Conservation (phyloP, 2,888 invertebrate genomes). For the Drosophila hamatofila region DNA sequence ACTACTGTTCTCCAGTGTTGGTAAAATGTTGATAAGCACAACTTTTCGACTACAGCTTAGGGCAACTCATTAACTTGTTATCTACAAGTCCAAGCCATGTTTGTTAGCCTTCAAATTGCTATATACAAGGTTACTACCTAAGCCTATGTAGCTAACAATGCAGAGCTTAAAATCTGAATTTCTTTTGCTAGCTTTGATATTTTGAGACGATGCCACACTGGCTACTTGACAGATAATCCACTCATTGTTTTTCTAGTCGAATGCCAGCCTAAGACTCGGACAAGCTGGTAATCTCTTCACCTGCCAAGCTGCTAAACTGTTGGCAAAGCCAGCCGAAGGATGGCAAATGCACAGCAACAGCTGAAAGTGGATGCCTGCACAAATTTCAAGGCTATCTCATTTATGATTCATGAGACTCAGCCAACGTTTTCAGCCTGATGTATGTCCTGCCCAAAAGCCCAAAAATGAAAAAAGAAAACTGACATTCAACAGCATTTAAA, state of each 20-base stretch:
- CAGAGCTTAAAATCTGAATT: not conserved
- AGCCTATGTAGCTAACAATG: too few species aligned
- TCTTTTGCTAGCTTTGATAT: too few species aligned
- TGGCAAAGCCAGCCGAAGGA: not conserved
- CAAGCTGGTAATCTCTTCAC: constrained; percentile 6
- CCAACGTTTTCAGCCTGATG: constrained; percentile 37
- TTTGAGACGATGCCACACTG: not conserved
- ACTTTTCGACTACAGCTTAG: too few species aligned
- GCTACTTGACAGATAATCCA: not conserved
- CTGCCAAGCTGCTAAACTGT: not conserved
- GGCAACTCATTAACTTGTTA: not conserved
- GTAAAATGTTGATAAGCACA: too few species aligned
- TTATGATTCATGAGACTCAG: constrained; percentile 31
- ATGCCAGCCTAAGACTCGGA: not conserved
- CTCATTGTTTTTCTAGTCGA: not conserved
- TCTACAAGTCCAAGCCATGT: not conserved
- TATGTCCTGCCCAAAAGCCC: constrained; percentile 11
- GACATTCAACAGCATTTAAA: constrained; percentile 59
- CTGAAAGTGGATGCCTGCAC: not conserved
- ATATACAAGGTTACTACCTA: not conserved
- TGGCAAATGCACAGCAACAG: not conserved
- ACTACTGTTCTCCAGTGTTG: too few species aligned
- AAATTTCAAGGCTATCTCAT: constrained; percentile 33
- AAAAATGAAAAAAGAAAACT: constrained; percentile 12
- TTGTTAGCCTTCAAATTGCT: not conserved